Percentiles rank a stretch among this genome's conserved stretches.
Evolutionary conservation across 2,113 vertebrate species (phyloP).

Genomic region (Murina feae): DNA sequence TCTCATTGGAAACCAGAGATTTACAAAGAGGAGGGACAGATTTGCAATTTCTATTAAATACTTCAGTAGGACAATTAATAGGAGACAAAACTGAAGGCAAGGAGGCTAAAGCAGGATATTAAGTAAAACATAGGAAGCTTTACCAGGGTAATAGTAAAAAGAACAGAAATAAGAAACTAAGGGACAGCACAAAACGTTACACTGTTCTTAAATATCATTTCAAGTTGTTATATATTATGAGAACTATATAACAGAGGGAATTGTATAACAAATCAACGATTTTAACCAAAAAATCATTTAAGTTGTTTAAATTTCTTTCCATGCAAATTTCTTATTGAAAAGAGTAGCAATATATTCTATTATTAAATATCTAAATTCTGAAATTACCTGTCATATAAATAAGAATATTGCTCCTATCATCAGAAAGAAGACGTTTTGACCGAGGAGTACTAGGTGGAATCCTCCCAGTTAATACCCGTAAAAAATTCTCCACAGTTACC

Average conservation of each 20-base stretch:
- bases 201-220: neutral
- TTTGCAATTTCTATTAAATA: neutral
- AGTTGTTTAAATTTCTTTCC: neutral
- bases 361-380: conserved; percentile 5
- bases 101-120: neutral
- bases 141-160: neutral
- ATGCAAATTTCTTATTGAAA: neutral
- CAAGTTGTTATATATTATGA: neutral
- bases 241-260: neutral
- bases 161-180: neutral
- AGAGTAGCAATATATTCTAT: neutral
- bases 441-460: conserved; percentile 94
- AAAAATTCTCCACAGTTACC: conserved; percentile 98
- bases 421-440: conserved; percentile 96
- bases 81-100: neutral
- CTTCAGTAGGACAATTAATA: neutral
- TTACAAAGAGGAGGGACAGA: neutral
- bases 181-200: neutral
- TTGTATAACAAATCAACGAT: neutral
- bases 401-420: conserved; percentile 98
- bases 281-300: neutral
- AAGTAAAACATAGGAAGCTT: neutral
- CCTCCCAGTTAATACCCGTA: conserved; percentile 94
- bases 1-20: neutral
- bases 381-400: conserved; percentile 95